Conservation (phyloP, 2,888 invertebrate species). For the Myathropa florea region DNA sequence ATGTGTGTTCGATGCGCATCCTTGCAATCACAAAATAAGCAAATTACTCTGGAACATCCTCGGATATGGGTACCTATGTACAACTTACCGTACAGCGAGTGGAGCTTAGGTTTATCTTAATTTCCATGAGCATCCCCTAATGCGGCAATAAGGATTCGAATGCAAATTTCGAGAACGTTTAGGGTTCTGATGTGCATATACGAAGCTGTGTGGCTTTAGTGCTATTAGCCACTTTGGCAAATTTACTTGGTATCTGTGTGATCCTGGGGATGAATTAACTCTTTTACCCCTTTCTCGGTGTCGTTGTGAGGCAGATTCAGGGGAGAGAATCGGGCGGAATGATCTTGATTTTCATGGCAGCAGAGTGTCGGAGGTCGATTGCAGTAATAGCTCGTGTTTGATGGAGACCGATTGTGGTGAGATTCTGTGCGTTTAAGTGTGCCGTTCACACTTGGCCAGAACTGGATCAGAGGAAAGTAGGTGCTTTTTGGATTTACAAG, state of each 20-base stretch:
- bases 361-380: no score
- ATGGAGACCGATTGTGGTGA: not conserved
- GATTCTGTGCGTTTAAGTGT: not conserved
- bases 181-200: conserved; percentile 18
- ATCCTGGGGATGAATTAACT: conserved; percentile 17
- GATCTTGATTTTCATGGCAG: not conserved
- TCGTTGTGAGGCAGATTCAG: not conserved
- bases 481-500: not conserved
- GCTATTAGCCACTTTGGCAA: conserved; percentile 36
- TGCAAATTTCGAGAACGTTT: conserved; percentile 59
- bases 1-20: conserved; percentile 26
- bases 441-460: not conserved
- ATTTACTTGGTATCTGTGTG: conserved; percentile 38
- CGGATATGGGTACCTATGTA: not conserved
- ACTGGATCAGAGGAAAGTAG: not conserved
- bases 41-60: conserved; percentile 47
- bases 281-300: not conserved
- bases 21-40: conserved; percentile 61
- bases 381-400: not conserved
- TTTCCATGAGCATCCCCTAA: conserved; percentile 50
- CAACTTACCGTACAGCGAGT: not conserved
- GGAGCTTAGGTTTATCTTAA: conserved; percentile 40
- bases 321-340: not conserved
- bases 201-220: not conserved
- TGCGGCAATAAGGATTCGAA: conserved; percentile 61